Conservation (phyloP, 1,140 invertebrate genomes). For the Lanistes nyassanus region DNA sequence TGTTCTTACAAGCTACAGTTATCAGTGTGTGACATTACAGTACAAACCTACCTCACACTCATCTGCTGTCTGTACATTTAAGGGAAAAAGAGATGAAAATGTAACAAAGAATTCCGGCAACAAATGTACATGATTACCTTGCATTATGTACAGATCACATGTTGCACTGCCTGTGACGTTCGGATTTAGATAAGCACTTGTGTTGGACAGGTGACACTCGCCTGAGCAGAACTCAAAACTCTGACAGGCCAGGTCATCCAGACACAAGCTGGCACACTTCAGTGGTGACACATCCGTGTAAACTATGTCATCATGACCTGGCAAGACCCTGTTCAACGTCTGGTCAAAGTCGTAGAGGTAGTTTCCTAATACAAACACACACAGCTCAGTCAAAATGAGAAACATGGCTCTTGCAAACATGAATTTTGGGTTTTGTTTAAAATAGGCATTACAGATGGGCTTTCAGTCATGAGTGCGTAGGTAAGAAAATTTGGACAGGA, state of each 20-base stretch:
- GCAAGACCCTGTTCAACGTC: slow-evolving; percentile 20
- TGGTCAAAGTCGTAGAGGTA: slow-evolving; percentile 44
- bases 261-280: slow-evolving; percentile 43
- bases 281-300: slow-evolving; percentile 24
- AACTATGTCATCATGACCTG: slow-evolving; percentile 24
- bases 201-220: slow-evolving; percentile 35
- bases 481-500: no score
- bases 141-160: slow-evolving; percentile 41
- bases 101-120: no score
- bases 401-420: not conserved
- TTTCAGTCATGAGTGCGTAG: no score
- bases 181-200: slow-evolving; percentile 1
- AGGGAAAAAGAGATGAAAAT: no score
- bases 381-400: not conserved
- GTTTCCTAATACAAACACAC: slow-evolving; percentile 39
- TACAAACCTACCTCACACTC: no score
- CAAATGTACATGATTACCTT: slow-evolving; percentile 13
- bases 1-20: not conserved
- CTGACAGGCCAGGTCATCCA: slow-evolving; percentile 34
- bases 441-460: not conserved
- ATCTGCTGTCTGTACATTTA: no score
- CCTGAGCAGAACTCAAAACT: slow-evolving; percentile 45
- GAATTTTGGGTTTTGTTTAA: not conserved
- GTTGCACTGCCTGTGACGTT: slow-evolving; percentile 14
- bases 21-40: no score